Evolutionary conservation across 2,113 vertebrate species (phyloP), one percentile per base, ranked within the genome.

Genomic region (Porphyrio hochstetteri): DNA sequence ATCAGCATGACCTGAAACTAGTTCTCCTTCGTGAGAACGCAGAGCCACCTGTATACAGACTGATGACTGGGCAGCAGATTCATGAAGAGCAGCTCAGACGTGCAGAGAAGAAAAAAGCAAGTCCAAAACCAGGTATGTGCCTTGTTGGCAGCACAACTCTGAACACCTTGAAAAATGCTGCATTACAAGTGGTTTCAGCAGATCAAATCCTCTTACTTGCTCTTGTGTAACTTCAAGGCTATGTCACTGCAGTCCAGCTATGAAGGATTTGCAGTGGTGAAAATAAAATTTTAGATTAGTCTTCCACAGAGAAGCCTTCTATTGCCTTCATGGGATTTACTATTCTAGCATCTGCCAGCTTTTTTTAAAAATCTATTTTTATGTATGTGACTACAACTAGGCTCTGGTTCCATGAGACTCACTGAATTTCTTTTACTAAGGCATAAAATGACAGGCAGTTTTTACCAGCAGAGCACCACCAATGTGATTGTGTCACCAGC

Each of bases 21-120:
- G 99, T 99, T 82, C 93, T 97, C 15, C 93, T 99, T 69, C 91
- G 13, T 7, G 93, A 98, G 20, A 61, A 95, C 1, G 57, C 90
- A 9, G 98, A 99, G 10, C 99, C 99, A 13, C 98, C 99, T 0
- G 88, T 98, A 3, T 99, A 99, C 96, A 98, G 88, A 91, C 97
- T 99, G 65, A 98, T 99, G 98, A 99, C 97, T 0, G 99, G 99
- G 31, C 95, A 98, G 52, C 99, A 99, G 97, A 98, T 99, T 69
- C 97, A 99, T 0, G 97, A 99, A 71, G 98, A 99, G 40, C 98
- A 99, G 84, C 91, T 99, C 29, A 98, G 86, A 59, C 97, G 96
- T 7, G 88, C 98, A 33, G 98, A 99, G 82, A 97, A 97, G 80
- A 95, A 98, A 82, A 99, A 99, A 96, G 77, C 92, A 10, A 90